phyloP scores from a whole-genome alignment of 2,888 invertebrate species.

The Drosophila yooni region DNA sequence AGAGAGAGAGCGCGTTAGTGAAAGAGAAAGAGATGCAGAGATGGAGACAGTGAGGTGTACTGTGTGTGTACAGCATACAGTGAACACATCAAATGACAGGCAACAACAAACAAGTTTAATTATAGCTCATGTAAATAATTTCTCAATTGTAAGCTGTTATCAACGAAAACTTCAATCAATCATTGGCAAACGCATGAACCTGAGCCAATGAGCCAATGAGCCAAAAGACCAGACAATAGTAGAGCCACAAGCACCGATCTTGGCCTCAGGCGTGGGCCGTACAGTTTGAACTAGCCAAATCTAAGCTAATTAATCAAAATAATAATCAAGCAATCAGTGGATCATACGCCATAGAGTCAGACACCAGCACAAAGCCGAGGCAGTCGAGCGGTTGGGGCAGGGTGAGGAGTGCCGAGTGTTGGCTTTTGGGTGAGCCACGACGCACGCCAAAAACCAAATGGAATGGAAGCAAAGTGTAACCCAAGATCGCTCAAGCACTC shows the following conservation, averaged over 20 bases:
- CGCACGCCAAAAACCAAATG: constrained; percentile 70
- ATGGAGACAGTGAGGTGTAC: constrained; percentile 37
- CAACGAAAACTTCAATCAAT: constrained; percentile 82
- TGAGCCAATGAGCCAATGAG: constrained; percentile 58
- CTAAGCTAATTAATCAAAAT: constrained; percentile 83
- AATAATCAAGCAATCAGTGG: constrained; percentile 83
- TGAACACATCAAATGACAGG: constrained; percentile 71
- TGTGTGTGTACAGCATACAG: constrained; percentile 44
- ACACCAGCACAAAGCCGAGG: constrained; percentile 56
- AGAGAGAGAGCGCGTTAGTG: constrained; percentile 4
- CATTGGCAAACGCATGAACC: constrained; percentile 78
- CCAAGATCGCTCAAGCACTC: constrained; percentile 58
- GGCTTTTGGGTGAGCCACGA: constrained; percentile 70
- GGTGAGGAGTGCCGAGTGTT: not conserved
- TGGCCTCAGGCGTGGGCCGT: constrained; percentile 75
- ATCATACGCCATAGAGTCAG: constrained; percentile 63
- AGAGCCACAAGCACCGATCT: constrained; percentile 23
- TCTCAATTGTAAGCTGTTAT: constrained; percentile 82
- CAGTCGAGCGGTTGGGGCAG: not conserved
- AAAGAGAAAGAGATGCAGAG: constrained; percentile 12
- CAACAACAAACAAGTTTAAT: constrained; percentile 82
- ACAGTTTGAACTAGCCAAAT: constrained; percentile 80
- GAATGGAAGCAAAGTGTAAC: constrained; percentile 70
- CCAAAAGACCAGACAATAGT: constrained; percentile 47
- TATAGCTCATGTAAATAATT: constrained; percentile 82